Conservation (phyloP, 2,797 vertebrate genomes). For the Thunnus albacares region DNA sequence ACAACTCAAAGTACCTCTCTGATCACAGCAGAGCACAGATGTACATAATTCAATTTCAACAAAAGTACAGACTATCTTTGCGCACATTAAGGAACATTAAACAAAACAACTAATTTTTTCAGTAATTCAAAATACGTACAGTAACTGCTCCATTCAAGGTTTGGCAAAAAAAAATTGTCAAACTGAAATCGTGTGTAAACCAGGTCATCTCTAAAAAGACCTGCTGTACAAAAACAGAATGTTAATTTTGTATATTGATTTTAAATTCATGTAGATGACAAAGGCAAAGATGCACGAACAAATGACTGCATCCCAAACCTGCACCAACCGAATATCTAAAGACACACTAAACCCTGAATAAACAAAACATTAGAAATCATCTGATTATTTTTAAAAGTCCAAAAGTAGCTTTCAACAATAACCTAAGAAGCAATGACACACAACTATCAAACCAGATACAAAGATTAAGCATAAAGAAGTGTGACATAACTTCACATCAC, state of each 20-base stretch:
- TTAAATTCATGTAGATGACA: conserved; percentile 5
- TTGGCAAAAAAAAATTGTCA: conserved; percentile 18
- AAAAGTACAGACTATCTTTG: conserved; percentile 14
- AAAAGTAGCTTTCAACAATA: neutral
- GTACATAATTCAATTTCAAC: conserved; percentile 5
- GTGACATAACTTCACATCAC: neutral
- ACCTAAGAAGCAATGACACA: neutral
- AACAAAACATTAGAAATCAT: conserved; percentile 18
- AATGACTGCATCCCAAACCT: conserved; percentile 6
- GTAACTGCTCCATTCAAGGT: conserved; percentile 17
- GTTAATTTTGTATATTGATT: neutral
- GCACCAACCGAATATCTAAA: conserved; percentile 10
- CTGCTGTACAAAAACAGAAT: conserved; percentile 5
- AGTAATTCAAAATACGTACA: conserved; percentile 5
- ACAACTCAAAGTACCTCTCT: conserved; percentile 2
- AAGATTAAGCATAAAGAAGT: neutral
- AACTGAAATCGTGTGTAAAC: conserved; percentile 17
- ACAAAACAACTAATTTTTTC: conserved; percentile 7
- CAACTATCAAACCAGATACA: neutral
- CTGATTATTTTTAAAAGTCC: neutral
- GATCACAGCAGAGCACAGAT: conserved; percentile 21
- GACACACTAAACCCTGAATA: conserved; percentile 17
- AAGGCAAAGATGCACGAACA: conserved; percentile 1
- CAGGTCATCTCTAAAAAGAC: neutral
- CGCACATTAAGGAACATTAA: conserved; percentile 13